A percentile compares a stretch with the other conserved stretches of the same genome.
phyloP scores from a whole-genome alignment of 2,888 invertebrate genomes.

The Sympetrum striolatum region DNA sequence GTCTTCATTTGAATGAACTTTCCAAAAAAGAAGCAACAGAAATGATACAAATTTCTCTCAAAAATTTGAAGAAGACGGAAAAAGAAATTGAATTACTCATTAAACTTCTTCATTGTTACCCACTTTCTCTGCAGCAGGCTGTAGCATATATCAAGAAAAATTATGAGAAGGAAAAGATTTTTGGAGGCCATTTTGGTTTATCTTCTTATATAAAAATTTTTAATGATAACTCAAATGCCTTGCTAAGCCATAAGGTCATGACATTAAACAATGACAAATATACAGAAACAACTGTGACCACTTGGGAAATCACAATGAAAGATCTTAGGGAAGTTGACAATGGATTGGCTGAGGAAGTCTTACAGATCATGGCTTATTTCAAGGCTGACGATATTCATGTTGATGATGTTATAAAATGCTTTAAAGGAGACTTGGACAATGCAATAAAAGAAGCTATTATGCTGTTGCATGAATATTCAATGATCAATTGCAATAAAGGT shows the following conservation, averaged over 20 bases:
- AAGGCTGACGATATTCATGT: neutral
- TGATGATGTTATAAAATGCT: neutral
- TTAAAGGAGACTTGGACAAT: neutral
- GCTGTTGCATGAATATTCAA: neutral
- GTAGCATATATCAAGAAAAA: neutral
- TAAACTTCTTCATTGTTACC: neutral
- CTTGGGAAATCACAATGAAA: neutral
- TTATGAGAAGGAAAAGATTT: neutral
- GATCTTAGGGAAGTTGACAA: neutral
- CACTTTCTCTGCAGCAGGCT: neutral
- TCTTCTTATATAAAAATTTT: neutral
- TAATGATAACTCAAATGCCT: neutral
- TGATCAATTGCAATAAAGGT: neutral
- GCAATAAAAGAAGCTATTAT: neutral
- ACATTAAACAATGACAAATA: neutral
- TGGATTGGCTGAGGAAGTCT: neutral
- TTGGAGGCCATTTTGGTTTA: neutral
- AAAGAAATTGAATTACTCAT: neutral
- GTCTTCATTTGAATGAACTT: neutral
- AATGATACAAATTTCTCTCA: neutral
- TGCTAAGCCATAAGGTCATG: neutral
- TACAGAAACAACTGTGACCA: neutral
- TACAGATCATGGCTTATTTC: neutral
- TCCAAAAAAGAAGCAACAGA: neutral
- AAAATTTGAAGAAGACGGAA: neutral